phyloP scores from a whole-genome alignment of 2,888 invertebrate species.

The Drosophila lacicola region DNA sequence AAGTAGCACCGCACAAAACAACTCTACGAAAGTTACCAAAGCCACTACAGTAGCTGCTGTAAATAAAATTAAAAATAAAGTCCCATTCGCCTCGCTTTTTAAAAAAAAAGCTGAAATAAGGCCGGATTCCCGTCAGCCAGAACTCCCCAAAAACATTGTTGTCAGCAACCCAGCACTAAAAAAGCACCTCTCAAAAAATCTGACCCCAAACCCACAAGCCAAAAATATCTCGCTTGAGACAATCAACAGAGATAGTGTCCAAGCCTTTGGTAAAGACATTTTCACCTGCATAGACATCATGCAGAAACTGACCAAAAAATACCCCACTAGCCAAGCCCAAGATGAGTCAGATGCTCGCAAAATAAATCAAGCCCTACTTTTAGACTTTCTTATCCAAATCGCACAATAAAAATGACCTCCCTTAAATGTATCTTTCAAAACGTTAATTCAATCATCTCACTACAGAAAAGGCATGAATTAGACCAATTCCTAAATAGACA shows the following conservation, averaged over 20 bases:
- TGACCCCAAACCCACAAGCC: neutral
- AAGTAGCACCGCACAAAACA: neutral
- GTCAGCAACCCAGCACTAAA: neutral
- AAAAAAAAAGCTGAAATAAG: neutral
- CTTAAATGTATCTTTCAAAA: slow-evolving; percentile 15
- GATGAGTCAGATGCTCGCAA: neutral
- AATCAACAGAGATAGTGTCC: neutral
- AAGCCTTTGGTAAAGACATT: slow-evolving; percentile 1
- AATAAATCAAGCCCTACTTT: neutral
- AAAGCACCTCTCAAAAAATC: neutral
- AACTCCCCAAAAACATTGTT: neutral
- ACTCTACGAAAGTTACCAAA: neutral
- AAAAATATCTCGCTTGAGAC: fast-evolving
- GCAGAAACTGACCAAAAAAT: neutral
- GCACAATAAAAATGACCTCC: neutral
- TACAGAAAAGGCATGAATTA: slow-evolving; percentile 12
- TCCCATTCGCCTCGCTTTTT: neutral
- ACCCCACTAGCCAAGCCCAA: neutral
- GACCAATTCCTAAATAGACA: slow-evolving; percentile 1
- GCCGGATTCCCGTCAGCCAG: neutral
- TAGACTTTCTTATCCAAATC: slow-evolving; percentile 6
- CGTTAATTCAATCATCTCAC: slow-evolving; percentile 3
- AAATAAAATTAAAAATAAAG: neutral
- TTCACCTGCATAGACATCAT: slow-evolving; percentile 1
- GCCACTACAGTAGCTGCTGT: no score